Percentiles rank a stretch among this genome's conserved stretches.
phyloP scores from a whole-genome alignment of 2,113 vertebrate species.

The Fregetta grallaria region DNA sequence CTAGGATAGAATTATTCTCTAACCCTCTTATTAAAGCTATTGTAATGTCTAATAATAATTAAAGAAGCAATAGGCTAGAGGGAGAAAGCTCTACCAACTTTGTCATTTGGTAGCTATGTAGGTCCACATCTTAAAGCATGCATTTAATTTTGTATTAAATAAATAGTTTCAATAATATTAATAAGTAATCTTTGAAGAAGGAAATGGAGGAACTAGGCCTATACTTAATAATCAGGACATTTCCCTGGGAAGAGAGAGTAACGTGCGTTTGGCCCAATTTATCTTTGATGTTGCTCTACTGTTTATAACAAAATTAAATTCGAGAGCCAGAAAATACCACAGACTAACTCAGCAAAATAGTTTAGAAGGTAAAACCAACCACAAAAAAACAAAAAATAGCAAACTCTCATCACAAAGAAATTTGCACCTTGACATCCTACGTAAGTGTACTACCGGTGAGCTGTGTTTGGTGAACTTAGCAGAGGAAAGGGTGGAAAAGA shows the following conservation, averaged over 20 bases:
- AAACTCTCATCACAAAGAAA: not conserved
- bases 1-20: not conserved
- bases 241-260: constrained; percentile 6
- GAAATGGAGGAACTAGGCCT: not conserved
- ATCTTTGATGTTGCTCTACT: not conserved
- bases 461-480: not conserved
- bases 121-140: not conserved
- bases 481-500: not conserved
- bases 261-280: not conserved
- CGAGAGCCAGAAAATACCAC: not conserved
- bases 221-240: not conserved
- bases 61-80: not conserved
- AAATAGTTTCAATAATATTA: constrained; percentile 14
- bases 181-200: not conserved
- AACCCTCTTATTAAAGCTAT: constrained; percentile 1
- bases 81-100: not conserved
- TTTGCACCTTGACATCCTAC: not conserved
- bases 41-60: not conserved
- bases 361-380: not conserved
- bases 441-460: not conserved
- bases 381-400: not conserved
- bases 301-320: constrained; percentile 5
- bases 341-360: not conserved
- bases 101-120: constrained; percentile 7
- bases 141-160: constrained; percentile 7